These are phyloP conservation scores for Volucella zonaria DNA, from an alignment of 2,888 invertebrate species.

Conservation along the genomic window DNA sequence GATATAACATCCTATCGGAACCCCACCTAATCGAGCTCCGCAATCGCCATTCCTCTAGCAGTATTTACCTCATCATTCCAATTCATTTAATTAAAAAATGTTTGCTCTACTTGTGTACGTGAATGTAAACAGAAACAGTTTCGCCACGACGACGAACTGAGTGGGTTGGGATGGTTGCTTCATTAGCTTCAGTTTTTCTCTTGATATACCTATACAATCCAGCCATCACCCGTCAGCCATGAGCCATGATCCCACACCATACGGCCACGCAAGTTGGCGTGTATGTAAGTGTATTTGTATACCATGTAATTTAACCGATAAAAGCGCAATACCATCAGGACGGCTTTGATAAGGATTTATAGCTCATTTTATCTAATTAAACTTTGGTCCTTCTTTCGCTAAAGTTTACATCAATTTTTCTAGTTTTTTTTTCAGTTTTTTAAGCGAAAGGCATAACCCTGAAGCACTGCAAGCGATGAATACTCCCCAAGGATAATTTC, in stretches of 20 bases:
- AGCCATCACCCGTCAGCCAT: no score
- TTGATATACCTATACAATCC: background rate
- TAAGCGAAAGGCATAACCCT: background rate
- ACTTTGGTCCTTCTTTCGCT: conserved; percentile 65
- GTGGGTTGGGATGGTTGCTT: conserved; percentile 43
- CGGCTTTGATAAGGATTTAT: conserved; percentile 71
- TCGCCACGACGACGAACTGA: conserved; percentile 17
- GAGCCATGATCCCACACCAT: background rate
- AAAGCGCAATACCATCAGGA: conserved; percentile 69
- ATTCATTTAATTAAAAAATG: conserved; percentile 73
- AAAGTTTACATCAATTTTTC: conserved; percentile 37
- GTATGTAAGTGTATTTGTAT: conserved; percentile 40
- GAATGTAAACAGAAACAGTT: conserved; percentile 68
- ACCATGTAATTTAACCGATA: conserved; percentile 65
- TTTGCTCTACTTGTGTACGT: conserved; percentile 65
- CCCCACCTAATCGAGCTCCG: conserved; percentile 46
- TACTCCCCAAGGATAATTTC: conserved; percentile 43
- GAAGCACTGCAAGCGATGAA: conserved; percentile 14
- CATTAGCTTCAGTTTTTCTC: conserved; percentile 52
- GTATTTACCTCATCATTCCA: conserved; percentile 71
- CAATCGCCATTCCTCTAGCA: conserved; percentile 59
- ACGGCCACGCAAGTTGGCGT: conserved; percentile 22
- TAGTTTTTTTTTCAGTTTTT: no score
- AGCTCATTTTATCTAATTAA: conserved; percentile 73
- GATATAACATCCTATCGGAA: conserved; percentile 9